Conservation (phyloP, 1,140 invertebrate species). For the Tetranychus cinnabarinus region DNA sequence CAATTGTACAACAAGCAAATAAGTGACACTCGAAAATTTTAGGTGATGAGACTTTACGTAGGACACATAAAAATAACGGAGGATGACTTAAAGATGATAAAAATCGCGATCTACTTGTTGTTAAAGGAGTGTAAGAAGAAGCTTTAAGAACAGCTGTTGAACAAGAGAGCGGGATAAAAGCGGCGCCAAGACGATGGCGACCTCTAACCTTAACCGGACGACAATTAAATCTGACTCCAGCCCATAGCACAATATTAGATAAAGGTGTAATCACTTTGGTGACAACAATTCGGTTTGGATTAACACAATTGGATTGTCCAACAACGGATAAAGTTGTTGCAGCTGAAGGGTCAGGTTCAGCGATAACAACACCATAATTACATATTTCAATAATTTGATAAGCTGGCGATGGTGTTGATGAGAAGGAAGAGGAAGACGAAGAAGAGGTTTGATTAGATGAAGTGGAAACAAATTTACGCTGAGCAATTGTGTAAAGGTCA, state of each 20-base stretch:
- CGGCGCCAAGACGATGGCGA: conserved; percentile 7
- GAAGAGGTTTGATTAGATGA: not conserved
- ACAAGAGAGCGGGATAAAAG: conserved; percentile 14
- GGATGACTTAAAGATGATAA: conserved; percentile 30
- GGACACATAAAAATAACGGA: conserved; percentile 69
- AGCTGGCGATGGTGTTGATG: not conserved
- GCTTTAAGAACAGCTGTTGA: conserved; percentile 12
- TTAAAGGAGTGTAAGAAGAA: conserved; percentile 8
- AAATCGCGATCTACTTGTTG: conserved; percentile 8
- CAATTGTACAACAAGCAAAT: conserved; percentile 49
- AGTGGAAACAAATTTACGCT: conserved; percentile 1
- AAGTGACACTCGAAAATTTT: conserved; percentile 65
- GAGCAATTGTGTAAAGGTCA: conserved; percentile 10
- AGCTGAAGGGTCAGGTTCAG: conserved; percentile 5
- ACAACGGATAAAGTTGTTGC: not conserved
- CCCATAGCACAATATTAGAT: conserved; percentile 14
- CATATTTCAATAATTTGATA: conserved; percentile 8
- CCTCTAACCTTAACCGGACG: not conserved
- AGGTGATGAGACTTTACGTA: conserved; percentile 31
- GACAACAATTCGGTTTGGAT: conserved; percentile 3
- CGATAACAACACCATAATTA: conserved; percentile 13
- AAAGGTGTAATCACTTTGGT: conserved; percentile 15
- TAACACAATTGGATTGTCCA: not conserved
- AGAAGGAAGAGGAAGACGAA: conserved; percentile 7
- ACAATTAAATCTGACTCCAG: conserved; percentile 11